phyloP scores from a whole-genome alignment of 2,888 invertebrate species.

The Xanthorhoe designata region DNA sequence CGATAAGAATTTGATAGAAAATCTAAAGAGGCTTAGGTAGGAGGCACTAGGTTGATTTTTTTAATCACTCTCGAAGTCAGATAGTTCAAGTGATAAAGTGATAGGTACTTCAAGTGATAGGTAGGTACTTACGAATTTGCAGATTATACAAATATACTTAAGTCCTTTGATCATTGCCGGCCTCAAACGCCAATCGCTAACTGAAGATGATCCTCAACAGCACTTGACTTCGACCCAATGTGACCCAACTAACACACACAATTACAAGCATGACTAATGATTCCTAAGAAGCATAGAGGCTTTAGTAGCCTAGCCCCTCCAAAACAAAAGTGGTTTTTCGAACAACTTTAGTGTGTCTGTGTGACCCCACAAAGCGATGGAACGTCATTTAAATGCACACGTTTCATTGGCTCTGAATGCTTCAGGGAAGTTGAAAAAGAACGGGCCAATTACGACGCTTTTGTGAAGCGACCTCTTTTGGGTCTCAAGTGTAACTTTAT shows the following conservation, averaged over 20 bases:
- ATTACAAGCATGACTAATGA: constrained; percentile 80
- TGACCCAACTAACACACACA: constrained; percentile 39
- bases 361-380: constrained; percentile 83
- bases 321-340: constrained; percentile 81
- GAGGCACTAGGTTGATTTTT: no score
- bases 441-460: constrained; percentile 85
- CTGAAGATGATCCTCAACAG: constrained; percentile 23
- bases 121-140: background rate
- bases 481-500: constrained; percentile 82
- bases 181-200: constrained; percentile 11
- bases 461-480: constrained; percentile 81
- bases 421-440: constrained; percentile 85
- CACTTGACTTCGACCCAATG: constrained; percentile 22
- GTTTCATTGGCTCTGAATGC: constrained; percentile 86
- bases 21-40: no score
- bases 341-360: constrained; percentile 82
- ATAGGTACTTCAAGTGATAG: no score
- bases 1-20: no score
- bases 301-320: constrained; percentile 72
- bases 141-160: no score
- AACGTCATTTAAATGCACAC: constrained; percentile 86
- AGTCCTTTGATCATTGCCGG: constrained; percentile 6
- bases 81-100: no score
- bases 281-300: constrained; percentile 73
- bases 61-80: no score